A percentile compares a stretch with the other conserved stretches of the same genome.
Conservation (phyloP, 2,888 invertebrate species). For the Meiosimyza decipiens region DNA sequence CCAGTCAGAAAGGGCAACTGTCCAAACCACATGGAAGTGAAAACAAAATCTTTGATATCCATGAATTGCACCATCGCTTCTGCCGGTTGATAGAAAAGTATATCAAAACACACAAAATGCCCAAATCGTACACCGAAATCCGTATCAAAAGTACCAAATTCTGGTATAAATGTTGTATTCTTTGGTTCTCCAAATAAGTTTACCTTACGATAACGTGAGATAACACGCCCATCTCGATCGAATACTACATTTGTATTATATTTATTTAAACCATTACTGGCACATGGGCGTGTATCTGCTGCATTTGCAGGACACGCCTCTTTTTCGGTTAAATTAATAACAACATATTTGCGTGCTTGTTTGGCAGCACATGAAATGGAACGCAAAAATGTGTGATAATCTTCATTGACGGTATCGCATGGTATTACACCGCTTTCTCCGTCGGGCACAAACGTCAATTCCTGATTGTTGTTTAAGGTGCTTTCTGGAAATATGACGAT, state of each 20-base stretch:
- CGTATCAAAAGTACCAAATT: conserved; percentile 74
- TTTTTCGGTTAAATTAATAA: conserved; percentile 77
- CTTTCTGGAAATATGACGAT: conserved; percentile 84
- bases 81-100: conserved; percentile 79
- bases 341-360: conserved; percentile 72
- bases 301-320: conserved; percentile 68
- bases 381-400: conserved; percentile 53
- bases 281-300: conserved; percentile 56
- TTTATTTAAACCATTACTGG: conserved; percentile 55
- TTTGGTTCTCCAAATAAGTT: conserved; percentile 69
- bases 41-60: conserved; percentile 64
- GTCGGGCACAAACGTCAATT: conserved; percentile 61
- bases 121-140: conserved; percentile 87
- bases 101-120: conserved; percentile 85
- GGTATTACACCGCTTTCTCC: conserved; percentile 51
- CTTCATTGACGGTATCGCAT: conserved; percentile 51
- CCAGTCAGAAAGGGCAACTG: conserved; percentile 81
- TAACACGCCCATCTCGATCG: conserved; percentile 75
- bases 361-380: conserved; percentile 58
- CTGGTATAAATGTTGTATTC: conserved; percentile 69
- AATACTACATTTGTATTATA: conserved; percentile 86
- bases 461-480: conserved; percentile 62
- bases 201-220: conserved; percentile 71
- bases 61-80: conserved; percentile 66
- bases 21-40: conserved; percentile 83